phyloP scores from a whole-genome alignment of 1,140 invertebrate species.

The Tetragnatha versicolor region DNA sequence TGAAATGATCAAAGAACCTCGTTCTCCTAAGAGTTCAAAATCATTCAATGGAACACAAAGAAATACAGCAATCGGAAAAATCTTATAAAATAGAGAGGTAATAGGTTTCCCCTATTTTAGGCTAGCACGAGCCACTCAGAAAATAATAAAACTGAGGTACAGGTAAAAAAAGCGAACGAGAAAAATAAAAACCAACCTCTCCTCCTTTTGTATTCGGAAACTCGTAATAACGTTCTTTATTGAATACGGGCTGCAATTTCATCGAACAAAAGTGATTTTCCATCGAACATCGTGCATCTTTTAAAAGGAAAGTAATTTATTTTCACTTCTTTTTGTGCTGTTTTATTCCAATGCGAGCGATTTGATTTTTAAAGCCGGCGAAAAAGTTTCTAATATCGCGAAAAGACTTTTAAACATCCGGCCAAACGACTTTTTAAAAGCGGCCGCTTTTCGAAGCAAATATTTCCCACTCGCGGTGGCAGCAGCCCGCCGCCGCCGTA shows the following conservation, averaged over 20 bases:
- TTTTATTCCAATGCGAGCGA: conserved; percentile 46
- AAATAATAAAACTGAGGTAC: conserved; percentile 50
- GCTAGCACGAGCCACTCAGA: conserved; percentile 14
- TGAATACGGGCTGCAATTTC: conserved; percentile 54
- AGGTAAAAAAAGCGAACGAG: background rate
- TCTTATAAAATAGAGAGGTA: conserved; percentile 47
- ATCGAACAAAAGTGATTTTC: conserved; percentile 55
- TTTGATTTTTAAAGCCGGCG: conserved; percentile 49
- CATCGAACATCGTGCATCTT: conserved; percentile 54
- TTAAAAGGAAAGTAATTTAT: conserved; percentile 55
- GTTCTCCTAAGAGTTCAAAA: conserved; percentile 26
- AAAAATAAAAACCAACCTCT: background rate
- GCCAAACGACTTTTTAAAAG: conserved; percentile 55
- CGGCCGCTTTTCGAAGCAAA: conserved; percentile 42
- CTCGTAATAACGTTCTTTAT: conserved; percentile 55
- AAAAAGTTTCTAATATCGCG: conserved; percentile 51
- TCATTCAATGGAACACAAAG: conserved; percentile 27
- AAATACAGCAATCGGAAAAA: conserved; percentile 27
- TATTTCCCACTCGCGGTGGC: conserved; percentile 49
- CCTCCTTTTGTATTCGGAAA: conserved; percentile 52
- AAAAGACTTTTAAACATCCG: conserved; percentile 50
- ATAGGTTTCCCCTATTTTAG: conserved; percentile 40
- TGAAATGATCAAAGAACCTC: conserved; percentile 19
- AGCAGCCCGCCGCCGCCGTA: conserved; percentile 12
- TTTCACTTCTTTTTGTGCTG: conserved; percentile 32